Evolutionary conservation across 2,113 vertebrate species (phyloP), one percentile per base, ranked within the genome.

Genomic region (Phyllostomus hastatus): DNA sequence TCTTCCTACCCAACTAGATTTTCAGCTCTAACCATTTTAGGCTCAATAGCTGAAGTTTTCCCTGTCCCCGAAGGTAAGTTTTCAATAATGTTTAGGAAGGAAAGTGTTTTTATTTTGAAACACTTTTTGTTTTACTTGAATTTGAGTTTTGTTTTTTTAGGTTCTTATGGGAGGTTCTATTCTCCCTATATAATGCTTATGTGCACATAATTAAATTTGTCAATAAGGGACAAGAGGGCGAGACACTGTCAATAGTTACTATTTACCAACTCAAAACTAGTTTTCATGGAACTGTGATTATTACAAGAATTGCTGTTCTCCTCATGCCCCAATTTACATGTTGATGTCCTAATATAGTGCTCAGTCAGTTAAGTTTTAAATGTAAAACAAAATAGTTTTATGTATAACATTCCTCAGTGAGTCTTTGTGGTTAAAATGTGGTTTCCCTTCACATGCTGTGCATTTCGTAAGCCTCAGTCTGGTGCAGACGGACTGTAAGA

Each of bases 1-100:
- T 99, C 99, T 35, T 99, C 99, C 4, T 99, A 99, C 95, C 98
- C 99, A 79, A 99, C 99, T 82, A 99, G 99, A 97, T 98, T 99
- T 96, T 99, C 98, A 97, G 98, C 99, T 57, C 98, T 99, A 79
- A 99, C 98, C 97, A 98, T 99, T 97, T 99, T 99, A 97, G 98
- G 98, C 76, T 98, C 99, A 50, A 94, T 99, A 95, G 99, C 99
- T 69, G 99, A 99, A 93, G 97, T 99, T 96, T 99, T 99, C 97
- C 98, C 98, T 82, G 61, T 31, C 91, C 69, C 84, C 83, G 96
- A 98, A 98, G 98, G 99, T 99, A 92, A 98, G 93, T 91, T 57
- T 82, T 94, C 7, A 92, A 10, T 95, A 9, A 9, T 64, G 59
- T 94, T 81, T 79, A 11, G 6, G 33, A 54, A 91, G 5, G 28